phyloP scores from a whole-genome alignment of 1,140 invertebrate species.

The Asobara japonica region DNA sequence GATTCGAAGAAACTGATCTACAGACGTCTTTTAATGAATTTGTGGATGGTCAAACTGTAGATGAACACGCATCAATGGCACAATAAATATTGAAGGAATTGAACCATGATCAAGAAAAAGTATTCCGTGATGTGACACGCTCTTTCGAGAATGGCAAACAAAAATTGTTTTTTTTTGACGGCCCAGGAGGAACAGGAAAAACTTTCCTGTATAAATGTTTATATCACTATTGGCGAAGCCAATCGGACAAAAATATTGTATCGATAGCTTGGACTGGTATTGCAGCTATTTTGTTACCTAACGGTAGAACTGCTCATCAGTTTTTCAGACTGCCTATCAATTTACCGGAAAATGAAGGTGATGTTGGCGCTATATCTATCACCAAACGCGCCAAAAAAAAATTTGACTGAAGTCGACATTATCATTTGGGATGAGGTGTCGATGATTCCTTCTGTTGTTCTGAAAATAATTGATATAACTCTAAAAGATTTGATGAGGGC shows the following conservation, averaged over 20 bases:
- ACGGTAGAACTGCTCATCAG: neutral
- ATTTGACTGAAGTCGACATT: neutral
- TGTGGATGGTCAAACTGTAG: too few species aligned
- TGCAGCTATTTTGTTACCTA: neutral
- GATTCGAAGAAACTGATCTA: too few species aligned
- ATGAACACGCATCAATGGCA: too few species aligned
- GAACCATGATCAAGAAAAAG: too few species aligned
- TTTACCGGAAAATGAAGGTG: neutral
- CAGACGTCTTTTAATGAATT: too few species aligned
- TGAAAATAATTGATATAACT: neutral
- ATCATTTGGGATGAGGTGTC: too few species aligned
- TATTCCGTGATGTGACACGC: too few species aligned
- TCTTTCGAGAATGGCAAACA: neutral
- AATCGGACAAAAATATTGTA: neutral
- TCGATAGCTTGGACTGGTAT: neutral
- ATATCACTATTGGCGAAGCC: neutral
- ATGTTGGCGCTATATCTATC: neutral
- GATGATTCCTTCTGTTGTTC: neutral
- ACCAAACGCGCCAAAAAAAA: neutral
- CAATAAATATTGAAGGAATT: too few species aligned
- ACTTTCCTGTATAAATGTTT: neutral
- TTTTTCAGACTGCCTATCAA: neutral
- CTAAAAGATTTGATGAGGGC: neutral
- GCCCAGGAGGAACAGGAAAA: neutral
- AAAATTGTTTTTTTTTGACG: neutral